phyloP scores from a whole-genome alignment of 2,888 invertebrate species.

The Altica lythri region DNA sequence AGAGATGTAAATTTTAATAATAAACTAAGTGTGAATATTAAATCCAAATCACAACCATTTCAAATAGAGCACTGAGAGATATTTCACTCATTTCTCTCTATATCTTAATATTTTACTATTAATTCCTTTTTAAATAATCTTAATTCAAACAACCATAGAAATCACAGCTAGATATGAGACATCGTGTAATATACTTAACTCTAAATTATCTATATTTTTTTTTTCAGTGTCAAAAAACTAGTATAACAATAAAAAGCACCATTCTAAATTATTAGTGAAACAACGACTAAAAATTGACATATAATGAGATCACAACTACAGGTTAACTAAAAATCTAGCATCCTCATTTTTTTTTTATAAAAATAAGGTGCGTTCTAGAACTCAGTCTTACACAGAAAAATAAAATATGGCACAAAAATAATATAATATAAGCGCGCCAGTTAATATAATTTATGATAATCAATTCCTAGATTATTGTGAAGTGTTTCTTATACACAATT shows the following conservation, averaged over 20 bases:
- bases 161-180: not conserved
- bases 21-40: not conserved
- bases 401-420: conserved; percentile 34
- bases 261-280: conserved; percentile 17
- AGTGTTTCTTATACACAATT: conserved; percentile 11
- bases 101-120: not conserved
- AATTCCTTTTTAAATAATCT: not conserved
- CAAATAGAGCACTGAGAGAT: not conserved
- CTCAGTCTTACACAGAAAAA: conserved; percentile 32
- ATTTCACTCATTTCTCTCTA: not conserved
- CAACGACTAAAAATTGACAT: conserved; percentile 20
- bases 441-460: conserved; percentile 16
- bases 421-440: conserved; percentile 14
- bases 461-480: conserved; percentile 33
- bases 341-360: conserved; percentile 3
- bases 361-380: conserved; percentile 14
- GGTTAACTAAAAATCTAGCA: conserved; percentile 5
- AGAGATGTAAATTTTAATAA: not conserved
- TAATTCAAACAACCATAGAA: not conserved
- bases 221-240: conserved; percentile 8
- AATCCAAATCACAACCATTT: not conserved
- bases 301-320: conserved; percentile 17
- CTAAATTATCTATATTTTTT: too few species aligned
- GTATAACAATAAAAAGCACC: conserved; percentile 19
- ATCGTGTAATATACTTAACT: conserved; percentile 1